Conservation (phyloP, 2,888 invertebrate species). For the Eristalis arbustorum region DNA sequence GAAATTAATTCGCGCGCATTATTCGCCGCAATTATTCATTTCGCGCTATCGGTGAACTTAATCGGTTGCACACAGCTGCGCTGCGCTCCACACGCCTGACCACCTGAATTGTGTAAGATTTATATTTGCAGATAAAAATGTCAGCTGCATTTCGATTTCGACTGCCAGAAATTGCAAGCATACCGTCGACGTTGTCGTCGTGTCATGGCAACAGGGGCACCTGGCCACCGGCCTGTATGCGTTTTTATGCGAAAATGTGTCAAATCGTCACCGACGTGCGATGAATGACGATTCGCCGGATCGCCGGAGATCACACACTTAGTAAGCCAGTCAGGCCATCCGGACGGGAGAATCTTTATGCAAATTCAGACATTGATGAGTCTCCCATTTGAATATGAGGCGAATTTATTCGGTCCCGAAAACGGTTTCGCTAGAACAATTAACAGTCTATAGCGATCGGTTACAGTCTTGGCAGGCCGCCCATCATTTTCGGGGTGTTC, state of each 20-base stretch:
- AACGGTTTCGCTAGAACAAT: conserved; percentile 41
- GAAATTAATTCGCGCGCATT: not conserved
- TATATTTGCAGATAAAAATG: conserved; percentile 30
- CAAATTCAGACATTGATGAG: conserved; percentile 28
- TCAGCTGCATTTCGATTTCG: conserved; percentile 1
- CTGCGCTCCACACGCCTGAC: conserved; percentile 14
- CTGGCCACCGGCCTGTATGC: not conserved
- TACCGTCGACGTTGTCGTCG: not conserved
- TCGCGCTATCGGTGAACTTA: not conserved
- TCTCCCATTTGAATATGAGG: conserved; percentile 23
- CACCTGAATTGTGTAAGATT: conserved; percentile 48
- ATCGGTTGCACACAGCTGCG: not conserved
- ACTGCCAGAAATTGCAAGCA: conserved; percentile 20
- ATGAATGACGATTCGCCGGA: conserved; percentile 23
- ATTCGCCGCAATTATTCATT: not conserved
- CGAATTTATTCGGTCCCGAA: not conserved
- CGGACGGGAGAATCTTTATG: conserved; percentile 45
- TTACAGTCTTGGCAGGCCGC: conserved; percentile 20
- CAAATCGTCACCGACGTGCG: conserved; percentile 56
- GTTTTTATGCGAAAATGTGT: conserved; percentile 46
- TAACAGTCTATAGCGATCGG: conserved; percentile 34
- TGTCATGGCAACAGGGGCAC: not conserved
- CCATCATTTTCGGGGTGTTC: conserved; percentile 13
- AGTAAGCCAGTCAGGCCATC: conserved; percentile 10
- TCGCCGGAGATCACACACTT: conserved; percentile 16